Evolutionary conservation across 1,140 invertebrate species (phyloP).

Genomic region (Rhagoletis pomonella): DNA sequence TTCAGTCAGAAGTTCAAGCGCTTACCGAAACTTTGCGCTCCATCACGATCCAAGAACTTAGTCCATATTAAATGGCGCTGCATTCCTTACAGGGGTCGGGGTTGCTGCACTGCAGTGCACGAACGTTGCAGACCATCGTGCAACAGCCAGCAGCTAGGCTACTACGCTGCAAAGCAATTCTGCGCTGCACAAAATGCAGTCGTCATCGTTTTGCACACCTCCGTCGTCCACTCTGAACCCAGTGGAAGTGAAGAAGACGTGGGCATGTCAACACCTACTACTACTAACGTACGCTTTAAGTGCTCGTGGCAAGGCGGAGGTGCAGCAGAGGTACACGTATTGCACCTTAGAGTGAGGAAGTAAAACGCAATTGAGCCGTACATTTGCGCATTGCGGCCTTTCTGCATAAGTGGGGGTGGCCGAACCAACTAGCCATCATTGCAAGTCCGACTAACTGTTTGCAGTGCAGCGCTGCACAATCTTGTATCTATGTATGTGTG

Average conservation of each 20-base stretch:
- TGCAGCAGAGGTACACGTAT: too few species aligned
- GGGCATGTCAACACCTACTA: constrained; percentile 13
- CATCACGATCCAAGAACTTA: too few species aligned
- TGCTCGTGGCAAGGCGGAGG: not conserved
- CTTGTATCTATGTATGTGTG: not conserved
- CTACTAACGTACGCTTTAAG: not conserved
- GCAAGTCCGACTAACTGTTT: not conserved
- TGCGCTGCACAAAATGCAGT: constrained; percentile 27
- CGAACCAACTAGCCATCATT: not conserved
- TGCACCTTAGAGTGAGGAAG: not conserved
- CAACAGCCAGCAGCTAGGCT: not conserved
- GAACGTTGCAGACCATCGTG: not conserved
- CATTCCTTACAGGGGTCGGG: not conserved
- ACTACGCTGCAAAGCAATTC: constrained; percentile 16
- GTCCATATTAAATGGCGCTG: not conserved
- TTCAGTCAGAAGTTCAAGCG: too few species aligned
- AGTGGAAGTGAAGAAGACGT: not conserved
- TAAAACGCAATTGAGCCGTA: constrained; percentile 2
- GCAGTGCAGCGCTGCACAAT: not conserved
- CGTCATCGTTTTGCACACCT: not conserved
- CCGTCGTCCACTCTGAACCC: not conserved
- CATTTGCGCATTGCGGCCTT: constrained; percentile 11
- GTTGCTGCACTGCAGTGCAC: constrained; percentile 28
- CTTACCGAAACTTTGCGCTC: too few species aligned
- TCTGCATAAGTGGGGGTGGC: not conserved